Evolutionary conservation across 1,140 invertebrate genomes (phyloP).

Genomic region (Melipona quadrifasciata): DNA sequence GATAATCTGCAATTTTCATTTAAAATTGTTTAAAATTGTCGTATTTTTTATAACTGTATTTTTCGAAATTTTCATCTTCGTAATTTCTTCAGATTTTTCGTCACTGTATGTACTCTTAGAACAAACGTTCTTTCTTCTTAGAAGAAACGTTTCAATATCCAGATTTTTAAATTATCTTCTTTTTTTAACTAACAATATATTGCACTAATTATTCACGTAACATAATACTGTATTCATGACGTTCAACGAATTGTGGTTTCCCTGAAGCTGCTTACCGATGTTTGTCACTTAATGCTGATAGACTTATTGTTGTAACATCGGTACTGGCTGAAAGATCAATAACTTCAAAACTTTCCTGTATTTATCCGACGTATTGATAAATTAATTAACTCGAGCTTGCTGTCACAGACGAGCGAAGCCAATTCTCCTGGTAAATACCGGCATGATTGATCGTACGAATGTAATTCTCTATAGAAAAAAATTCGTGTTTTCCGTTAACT

Average conservation of each 20-base stretch:
- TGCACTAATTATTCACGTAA: background rate
- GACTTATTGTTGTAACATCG: conserved; percentile 45
- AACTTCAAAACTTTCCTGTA: background rate
- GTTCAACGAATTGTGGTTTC: conserved; percentile 41
- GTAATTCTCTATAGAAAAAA: background rate
- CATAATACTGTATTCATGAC: conserved; percentile 18
- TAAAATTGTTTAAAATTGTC: background rate
- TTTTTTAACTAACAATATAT: background rate
- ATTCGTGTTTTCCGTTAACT: background rate
- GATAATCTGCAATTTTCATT: background rate
- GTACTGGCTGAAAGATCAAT: conserved; percentile 57
- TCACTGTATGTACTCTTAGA: background rate
- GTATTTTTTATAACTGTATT: background rate
- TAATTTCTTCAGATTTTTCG: background rate
- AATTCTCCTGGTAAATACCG: background rate
- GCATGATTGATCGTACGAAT: background rate
- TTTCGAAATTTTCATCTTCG: background rate
- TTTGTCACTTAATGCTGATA: conserved; percentile 22
- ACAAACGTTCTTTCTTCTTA: background rate
- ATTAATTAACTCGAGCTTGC: background rate
- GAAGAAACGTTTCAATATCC: background rate
- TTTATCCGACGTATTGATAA: background rate
- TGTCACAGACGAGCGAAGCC: background rate
- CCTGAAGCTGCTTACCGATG: conserved; percentile 16
- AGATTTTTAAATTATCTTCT: no score